A percentile compares a stretch with the other conserved stretches of the same genome.
phyloP scores from a whole-genome alignment of 2,113 vertebrate genomes.

The Tympanuchus pallidicinctus region DNA sequence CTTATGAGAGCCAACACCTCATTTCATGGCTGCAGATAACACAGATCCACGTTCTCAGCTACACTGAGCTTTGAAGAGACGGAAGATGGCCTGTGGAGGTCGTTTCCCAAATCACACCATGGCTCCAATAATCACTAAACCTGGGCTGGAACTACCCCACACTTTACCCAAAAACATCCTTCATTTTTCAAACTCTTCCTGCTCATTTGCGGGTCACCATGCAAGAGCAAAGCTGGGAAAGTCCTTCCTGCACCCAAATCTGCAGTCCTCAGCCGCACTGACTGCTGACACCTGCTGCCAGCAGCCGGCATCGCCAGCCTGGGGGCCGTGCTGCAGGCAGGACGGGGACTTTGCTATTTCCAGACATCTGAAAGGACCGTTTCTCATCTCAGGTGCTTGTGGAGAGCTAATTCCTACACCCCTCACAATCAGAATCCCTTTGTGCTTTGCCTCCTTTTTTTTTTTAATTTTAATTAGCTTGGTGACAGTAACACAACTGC shows the following conservation, averaged over 20 bases:
- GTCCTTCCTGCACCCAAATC: accelerated
- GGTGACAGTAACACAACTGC: not conserved
- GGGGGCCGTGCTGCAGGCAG: not conserved
- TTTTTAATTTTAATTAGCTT: not conserved
- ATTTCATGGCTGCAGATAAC: not conserved
- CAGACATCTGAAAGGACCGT: not conserved
- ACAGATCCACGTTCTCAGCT: not conserved
- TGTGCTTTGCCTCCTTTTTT: not conserved
- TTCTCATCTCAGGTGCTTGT: not conserved
- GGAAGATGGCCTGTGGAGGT: accelerated
- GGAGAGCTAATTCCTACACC: not conserved
- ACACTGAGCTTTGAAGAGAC: not conserved
- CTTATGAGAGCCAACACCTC: not conserved
- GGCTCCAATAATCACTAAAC: accelerated
- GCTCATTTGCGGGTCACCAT: not conserved
- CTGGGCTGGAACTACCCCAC: not conserved
- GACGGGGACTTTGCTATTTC: accelerated
- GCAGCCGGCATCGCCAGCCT: not conserved
- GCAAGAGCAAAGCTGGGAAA: accelerated
- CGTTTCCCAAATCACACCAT: not conserved
- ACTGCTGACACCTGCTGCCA: not conserved
- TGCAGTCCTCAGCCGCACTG: not conserved
- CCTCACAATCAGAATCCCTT: not conserved
- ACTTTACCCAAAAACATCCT: not conserved
- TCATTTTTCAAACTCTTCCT: not conserved